phyloP scores from a whole-genome alignment of 2,888 invertebrate species.

The Lycaena phlaeas region DNA sequence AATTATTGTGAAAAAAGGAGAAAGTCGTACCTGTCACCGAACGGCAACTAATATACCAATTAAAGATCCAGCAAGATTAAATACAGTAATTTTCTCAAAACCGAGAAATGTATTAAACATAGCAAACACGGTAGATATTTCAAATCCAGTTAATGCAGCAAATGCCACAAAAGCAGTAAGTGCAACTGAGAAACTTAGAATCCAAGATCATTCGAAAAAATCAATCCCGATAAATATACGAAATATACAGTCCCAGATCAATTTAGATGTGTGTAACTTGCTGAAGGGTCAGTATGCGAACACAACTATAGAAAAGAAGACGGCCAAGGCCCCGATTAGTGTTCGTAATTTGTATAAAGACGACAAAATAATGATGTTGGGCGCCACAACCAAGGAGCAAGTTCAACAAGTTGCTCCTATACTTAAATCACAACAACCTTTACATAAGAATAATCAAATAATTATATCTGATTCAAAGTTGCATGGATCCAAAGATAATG shows the following conservation, averaged over 20 bases:
- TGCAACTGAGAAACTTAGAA: conserved; percentile 8
- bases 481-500: neutral
- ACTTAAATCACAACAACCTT: neutral
- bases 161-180: too few species aligned
- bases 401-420: too few species aligned
- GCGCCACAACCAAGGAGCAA: neutral
- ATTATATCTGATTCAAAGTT: neutral
- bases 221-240: neutral
- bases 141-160: neutral
- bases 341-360: neutral
- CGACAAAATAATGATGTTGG: neutral
- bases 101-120: neutral
- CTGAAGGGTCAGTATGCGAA: conserved; percentile 3
- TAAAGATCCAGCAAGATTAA: neutral
- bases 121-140: neutral
- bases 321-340: neutral
- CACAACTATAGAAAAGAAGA: neutral
- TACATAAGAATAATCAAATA: neutral
- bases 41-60: neutral
- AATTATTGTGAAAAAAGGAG: conserved; percentile 9
- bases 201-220: conserved; percentile 11
- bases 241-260: conserved; percentile 7
- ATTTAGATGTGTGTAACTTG: neutral
- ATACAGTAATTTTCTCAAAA: neutral
- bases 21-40: conserved; percentile 3